Base-by-base conservation (phyloP, 92 coral and sea anemone species). In the Phenganax stokvisi region DNA sequence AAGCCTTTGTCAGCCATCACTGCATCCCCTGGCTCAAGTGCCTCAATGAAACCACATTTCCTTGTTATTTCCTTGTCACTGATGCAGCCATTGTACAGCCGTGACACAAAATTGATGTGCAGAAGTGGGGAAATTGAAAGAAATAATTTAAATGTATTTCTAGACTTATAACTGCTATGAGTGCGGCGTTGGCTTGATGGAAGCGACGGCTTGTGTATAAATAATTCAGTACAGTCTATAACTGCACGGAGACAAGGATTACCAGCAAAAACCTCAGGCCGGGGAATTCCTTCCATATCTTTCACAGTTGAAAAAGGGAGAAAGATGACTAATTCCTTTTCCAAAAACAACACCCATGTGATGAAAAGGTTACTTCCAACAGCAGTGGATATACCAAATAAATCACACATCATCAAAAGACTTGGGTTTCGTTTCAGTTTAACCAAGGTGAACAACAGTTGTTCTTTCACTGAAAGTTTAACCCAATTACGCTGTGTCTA, bases 371-470 rank as follows among this genome's bases (percentile, higher is more conserved):
- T 74, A 64, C 89, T 88, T n/a, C 93, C 89, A 81, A 83, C 75
- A 30, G 83, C 84, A 76, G 59, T 75, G 59, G 83, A 37, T 69
- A 89, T 87, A 20, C 85, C 88, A 82, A 87, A 85, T 3, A 87
- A 27, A 84, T 89, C 90, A 89, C 92, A 87, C 8, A 87, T 79
- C 89, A 89, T 84, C 71, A 84, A 83, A 72, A 87, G 76, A 82
- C 89, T 90, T 81, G 89, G 90, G 72, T 82, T 62, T 75, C 96
- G 81, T 79, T 84, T 81, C 4, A 90, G 79, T 67, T 82, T 86
- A 28, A 88, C 88, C 28, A 90, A 84, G 28, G 94, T 88, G 57
- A 90, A 90, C 59, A 70, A 17, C 20, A 66, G 71, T 57, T 81
- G 78, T 12, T 81, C 76, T 68, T 81, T 68, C 53, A 55, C 70